Conservation (phyloP, 2,113 vertebrate species). For the Macquaria ambigua region DNA sequence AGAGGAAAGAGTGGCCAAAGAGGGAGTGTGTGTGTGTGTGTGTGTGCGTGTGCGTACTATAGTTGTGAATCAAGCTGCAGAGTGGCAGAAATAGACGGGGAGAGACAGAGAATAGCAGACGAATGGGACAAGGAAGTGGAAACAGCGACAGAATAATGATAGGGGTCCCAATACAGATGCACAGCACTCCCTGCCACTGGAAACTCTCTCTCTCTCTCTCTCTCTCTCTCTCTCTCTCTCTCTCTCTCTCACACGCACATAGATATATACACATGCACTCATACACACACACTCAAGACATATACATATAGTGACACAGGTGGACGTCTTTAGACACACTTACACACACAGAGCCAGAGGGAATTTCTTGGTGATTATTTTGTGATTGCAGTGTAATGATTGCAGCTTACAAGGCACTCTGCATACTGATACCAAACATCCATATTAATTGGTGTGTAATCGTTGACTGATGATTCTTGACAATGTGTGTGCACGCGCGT, state of each 20-base stretch:
- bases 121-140: constrained; percentile 22
- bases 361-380: constrained; percentile 68
- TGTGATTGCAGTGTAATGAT: constrained; percentile 73
- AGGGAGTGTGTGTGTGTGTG: neutral
- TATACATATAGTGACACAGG: constrained; percentile 14
- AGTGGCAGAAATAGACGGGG: neutral
- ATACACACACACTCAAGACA: neutral
- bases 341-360: constrained; percentile 25
- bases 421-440: constrained; percentile 66
- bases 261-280: neutral
- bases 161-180: constrained; percentile 42
- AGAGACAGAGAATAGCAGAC: constrained; percentile 9
- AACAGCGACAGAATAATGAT: constrained; percentile 37
- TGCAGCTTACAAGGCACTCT: constrained; percentile 57
- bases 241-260: neutral
- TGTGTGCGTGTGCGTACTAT: neutral
- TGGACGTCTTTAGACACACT: constrained; percentile 26
- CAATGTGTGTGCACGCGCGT: neutral
- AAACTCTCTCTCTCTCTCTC: neutral
- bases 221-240: neutral
- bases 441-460: constrained; percentile 69
- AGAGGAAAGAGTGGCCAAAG: neutral
- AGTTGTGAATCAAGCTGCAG: constrained; percentile 11
- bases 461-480: constrained; percentile 47
- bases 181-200: neutral